Base-by-base conservation (phyloP, 1,140 invertebrate genomes). In the Zophobas morio region DNA sequence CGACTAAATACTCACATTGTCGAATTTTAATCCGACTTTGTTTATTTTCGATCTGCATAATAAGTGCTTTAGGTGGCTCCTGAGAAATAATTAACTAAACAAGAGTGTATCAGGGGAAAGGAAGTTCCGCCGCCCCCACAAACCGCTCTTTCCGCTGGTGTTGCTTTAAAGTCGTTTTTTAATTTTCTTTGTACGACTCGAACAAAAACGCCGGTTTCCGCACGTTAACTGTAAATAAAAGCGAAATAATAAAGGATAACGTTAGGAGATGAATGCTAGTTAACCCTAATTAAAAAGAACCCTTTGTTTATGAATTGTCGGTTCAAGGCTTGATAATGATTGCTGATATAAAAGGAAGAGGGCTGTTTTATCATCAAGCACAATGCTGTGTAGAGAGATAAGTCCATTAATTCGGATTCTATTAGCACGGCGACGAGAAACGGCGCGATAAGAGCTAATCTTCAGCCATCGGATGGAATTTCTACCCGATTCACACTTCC, bases 341-440 rank as follows among this genome's bases (percentile, higher is more conserved):
- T 56, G 53, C 49, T 47, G 70, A 77, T 73, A 72, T 72, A 35
- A 74, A 77, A 72, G 76, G 40, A 77, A 54, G 76, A 74, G 70
- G 47, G 46, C 70, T 76, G 78, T 63, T 79, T 79, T 76, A 79
- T 79, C 78, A 76, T 70, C 49, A 47, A 36, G 78, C 53, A 79
- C 78, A 79, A 79, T 79, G 74, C 74, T 71, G 63, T 70, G 74
- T 73, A 70, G 78, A 70, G 40, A 79, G 78, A 79, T 79, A 79
- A 79, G 78, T 76, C 75, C 70, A 79, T 79, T 79, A 79, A 79
- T 79, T 79, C 78, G 78, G 78, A 79, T 79, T 79, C 78, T 79
- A 79, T 79, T 79, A 79, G 78, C 78, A 76, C 74, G 74, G 42
- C 78, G 74, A 76, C 78, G 78, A 79, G 78, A 71, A 79, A 79